Evolutionary conservation across 2,113 vertebrate genomes (phyloP).

Genomic region (Amblyopsis rosae): DNA sequence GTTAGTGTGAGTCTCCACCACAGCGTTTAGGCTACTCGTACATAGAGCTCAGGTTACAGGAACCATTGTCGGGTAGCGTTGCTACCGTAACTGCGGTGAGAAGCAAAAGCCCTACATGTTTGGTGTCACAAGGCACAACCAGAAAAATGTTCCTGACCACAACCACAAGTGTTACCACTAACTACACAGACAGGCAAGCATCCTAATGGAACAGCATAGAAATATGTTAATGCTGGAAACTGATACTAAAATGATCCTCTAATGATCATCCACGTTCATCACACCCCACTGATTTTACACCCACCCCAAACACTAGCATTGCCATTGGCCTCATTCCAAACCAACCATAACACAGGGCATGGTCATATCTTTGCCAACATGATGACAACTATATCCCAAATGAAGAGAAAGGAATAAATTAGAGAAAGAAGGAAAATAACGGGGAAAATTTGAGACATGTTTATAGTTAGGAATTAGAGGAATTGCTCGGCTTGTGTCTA

Average conservation of each 20-base stretch:
- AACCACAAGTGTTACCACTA: conserved; percentile 49
- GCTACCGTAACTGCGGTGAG: conserved; percentile 47
- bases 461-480: neutral
- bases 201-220: conserved; percentile 19
- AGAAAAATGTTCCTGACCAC: conserved; percentile 45
- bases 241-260: neutral
- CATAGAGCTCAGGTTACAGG: conserved; percentile 62
- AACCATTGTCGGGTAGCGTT: conserved; percentile 55
- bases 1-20: conserved; percentile 40
- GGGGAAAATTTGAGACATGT: neutral
- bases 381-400: neutral
- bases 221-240: conserved; percentile 25
- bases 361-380: neutral
- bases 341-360: too few species aligned
- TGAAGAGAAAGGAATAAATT: neutral
- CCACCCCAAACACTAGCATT: too few species aligned
- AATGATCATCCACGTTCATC: too few species aligned
- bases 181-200: conserved; percentile 33
- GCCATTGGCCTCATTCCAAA: too few species aligned
- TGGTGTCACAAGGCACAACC: conserved; percentile 52
- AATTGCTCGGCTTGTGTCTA: conserved; percentile 45
- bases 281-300: too few species aligned
- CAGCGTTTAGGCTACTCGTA: conserved; percentile 33
- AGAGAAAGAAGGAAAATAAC: neutral
- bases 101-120: conserved; percentile 48